Evolutionary conservation across 1,140 invertebrate genomes (phyloP).

Genomic region (Drepana arcuata): DNA sequence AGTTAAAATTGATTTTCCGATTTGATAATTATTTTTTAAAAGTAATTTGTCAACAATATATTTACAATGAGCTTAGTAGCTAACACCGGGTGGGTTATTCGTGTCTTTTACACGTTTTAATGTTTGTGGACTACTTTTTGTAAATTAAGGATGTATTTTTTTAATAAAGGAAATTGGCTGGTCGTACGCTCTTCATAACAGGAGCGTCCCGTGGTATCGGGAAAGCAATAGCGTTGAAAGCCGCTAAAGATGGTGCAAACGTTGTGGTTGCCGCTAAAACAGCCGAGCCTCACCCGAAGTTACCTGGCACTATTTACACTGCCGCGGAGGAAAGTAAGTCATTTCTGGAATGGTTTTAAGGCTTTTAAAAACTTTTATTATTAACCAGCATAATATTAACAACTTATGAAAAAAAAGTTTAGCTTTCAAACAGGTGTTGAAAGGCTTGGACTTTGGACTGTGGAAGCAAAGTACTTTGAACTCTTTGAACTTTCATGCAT

Average conservation of each 20-base stretch:
- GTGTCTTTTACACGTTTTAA: slow-evolving; percentile 1
- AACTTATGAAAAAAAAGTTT: no score
- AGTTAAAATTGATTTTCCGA: no score
- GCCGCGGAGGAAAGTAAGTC: slow-evolving; percentile 94
- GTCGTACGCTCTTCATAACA: slow-evolving; percentile 94
- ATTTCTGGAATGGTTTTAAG: neutral
- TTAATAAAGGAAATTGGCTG: slow-evolving; percentile 86
- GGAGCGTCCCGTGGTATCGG: slow-evolving; percentile 98
- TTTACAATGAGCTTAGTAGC: slow-evolving; percentile 60
- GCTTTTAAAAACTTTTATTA: neutral
- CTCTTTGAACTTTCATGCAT: no score
- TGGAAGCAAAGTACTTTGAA: no score
- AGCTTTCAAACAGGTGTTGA: no score
- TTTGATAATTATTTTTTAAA: no score
- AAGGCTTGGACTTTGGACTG: no score
- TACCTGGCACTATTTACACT: slow-evolving; percentile 98
- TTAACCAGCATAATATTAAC: no score
- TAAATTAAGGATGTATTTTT: slow-evolving; percentile 13
- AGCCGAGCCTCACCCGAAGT: slow-evolving; percentile 94
- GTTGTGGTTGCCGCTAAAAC: slow-evolving; percentile 97
- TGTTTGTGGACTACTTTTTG: slow-evolving; percentile 24
- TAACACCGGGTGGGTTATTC: slow-evolving; percentile 52
- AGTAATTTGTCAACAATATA: no score
- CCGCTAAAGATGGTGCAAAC: slow-evolving; percentile 95
- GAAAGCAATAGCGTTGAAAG: slow-evolving; percentile 95